These are phyloP conservation scores for Daphoenositta chrysoptera DNA, from an alignment of 2,113 vertebrate species.

Conservation along the genomic window DNA sequence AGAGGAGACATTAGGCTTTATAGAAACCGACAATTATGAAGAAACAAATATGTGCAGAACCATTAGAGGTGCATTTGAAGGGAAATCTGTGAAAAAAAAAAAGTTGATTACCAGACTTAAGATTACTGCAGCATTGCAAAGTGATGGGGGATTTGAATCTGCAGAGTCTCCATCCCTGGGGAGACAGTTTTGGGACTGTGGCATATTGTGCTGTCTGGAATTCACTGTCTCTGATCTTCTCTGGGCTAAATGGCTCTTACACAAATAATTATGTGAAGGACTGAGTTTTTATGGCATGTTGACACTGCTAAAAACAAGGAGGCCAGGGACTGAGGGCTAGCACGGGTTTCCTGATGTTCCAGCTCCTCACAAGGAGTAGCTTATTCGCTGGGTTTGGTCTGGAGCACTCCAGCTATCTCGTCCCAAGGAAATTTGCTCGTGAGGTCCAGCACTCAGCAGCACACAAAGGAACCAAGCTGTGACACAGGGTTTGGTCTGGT, in stretches of 20 bases:
- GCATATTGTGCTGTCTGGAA: neutral
- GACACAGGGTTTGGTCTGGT: neutral
- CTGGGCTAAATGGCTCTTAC: neutral
- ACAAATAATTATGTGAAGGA: neutral
- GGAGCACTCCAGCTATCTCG: neutral
- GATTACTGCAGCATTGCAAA: neutral
- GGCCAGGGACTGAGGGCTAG: neutral
- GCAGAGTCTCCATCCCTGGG: neutral
- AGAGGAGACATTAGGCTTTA: conserved; percentile 19
- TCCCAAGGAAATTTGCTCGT: neutral
- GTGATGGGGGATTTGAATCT: neutral
- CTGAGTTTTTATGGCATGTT: neutral
- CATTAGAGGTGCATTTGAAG: conserved; percentile 31
- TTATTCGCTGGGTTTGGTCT: neutral
- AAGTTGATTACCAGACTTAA: neutral
- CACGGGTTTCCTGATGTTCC: neutral
- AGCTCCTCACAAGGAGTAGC: fast-evolving
- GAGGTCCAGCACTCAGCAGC: neutral
- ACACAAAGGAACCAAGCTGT: neutral
- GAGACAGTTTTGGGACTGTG: neutral
- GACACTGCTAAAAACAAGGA: neutral
- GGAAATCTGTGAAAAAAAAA: neutral
- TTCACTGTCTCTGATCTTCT: neutral
- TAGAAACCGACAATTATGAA: conserved; percentile 34
- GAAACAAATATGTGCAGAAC: neutral